Evolutionary conservation across 2,797 vertebrate genomes (phyloP), one percentile per base, ranked within the genome.

Genomic region (Neosilurus mollespiculum): DNA sequence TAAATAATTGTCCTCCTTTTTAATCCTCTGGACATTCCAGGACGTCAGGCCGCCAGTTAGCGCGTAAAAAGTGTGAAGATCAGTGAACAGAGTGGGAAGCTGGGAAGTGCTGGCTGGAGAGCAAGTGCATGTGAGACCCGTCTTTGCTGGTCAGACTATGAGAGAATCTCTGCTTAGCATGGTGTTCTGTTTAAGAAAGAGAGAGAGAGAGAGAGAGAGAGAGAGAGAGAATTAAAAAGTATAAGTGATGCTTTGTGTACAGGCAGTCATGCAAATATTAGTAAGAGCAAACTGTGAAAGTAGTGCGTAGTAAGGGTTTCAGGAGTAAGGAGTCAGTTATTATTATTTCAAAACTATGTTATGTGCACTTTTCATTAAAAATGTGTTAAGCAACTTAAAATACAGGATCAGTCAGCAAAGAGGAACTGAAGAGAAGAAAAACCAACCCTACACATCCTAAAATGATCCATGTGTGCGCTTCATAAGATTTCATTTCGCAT

Each of bases 101-200:
- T 14, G 30, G 30, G 24, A 75, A 24, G 16, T 18, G 72, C 73
- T 61, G 85, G 18, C n/a, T 53, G 76, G 54, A 67, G 69, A 66
- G 75, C 26, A 22, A 53, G 75, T 43, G 58, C 16, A 20, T 12
- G 62, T 71, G 70, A 53, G 61, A 53, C 26, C 30, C 37, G 76
- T 11, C 56, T 22, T 61, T 26, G 37, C 26, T 16, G 66, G 58
- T 94, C 93, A 95, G 65, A 95, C 93, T 67, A 94, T 91, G 83
- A 95, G 94, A 16, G 93, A 94, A 81, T 94, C 94, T 86, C 94
- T 88, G 88, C 93, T 94, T 75, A 94, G 94, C 7, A 94, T 92
- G 6, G 93, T 94, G 90, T 67, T 90, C 93, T 94, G 91, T 88
- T 83, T 78, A 87, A 69, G 59, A 88, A 22, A 37, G 5, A 66